phyloP scores from a whole-genome alignment of 2,888 invertebrate species.

The Globia sparganii region DNA sequence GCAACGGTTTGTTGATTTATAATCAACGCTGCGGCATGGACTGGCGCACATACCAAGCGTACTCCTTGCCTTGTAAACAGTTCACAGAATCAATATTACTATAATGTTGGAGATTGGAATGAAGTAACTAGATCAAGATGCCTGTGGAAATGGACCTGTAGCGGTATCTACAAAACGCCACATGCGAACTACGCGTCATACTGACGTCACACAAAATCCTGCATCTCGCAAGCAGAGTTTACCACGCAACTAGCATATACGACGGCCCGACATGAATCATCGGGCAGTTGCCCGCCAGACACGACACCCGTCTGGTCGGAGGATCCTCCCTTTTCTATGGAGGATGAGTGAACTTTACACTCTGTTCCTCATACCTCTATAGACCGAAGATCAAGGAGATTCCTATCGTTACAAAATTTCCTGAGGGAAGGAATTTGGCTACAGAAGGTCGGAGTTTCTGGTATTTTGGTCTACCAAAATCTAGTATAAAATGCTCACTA shows the following conservation, averaged over 20 bases:
- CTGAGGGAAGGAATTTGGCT: background rate
- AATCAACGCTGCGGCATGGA: conserved; percentile 24
- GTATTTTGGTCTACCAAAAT: background rate
- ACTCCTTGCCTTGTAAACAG: conserved; percentile 30
- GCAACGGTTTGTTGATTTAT: conserved; percentile 41
- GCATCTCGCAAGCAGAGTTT: too few species aligned
- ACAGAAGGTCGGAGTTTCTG: background rate
- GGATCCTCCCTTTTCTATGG: too few species aligned
- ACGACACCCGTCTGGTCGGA: too few species aligned
- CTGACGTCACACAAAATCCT: too few species aligned
- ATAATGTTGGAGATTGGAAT: background rate
- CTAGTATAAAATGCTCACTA: background rate
- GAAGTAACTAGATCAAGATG: background rate
- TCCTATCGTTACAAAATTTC: background rate
- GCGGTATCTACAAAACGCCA: too few species aligned
- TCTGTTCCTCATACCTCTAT: too few species aligned
- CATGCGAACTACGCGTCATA: too few species aligned
- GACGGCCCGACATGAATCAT: too few species aligned
- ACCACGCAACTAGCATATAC: too few species aligned
- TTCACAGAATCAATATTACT: background rate
- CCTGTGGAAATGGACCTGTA: background rate
- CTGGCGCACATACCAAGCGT: conserved; percentile 29
- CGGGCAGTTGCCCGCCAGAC: too few species aligned
- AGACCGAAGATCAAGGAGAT: background rate
- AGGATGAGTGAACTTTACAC: too few species aligned